Base-by-base conservation (phyloP, 2,888 invertebrate genomes). In the Atrina japonica region DNA sequence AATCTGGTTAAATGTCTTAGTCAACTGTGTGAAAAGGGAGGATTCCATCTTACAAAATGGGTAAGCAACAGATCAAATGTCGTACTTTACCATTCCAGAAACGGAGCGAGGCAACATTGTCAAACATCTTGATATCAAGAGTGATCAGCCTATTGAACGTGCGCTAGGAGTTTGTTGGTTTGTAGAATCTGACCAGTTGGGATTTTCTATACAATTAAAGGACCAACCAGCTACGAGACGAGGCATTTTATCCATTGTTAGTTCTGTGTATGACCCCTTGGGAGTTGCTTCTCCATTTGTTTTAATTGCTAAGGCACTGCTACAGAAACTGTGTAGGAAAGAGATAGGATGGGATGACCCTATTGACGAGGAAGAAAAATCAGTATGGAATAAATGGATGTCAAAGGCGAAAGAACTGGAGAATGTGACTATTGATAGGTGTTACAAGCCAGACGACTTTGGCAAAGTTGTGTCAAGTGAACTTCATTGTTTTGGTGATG, bases 401-500 rank as follows among this genome's bases (percentile, higher is more conserved):
- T 64, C 53, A 53, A 53, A 64, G n/a, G 64, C 35, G 11, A 21
- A 52, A 27, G 45, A 52, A 27, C 35, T 66, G 2, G 40, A 40
- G 25, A 2, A 25, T 27, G n/a, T 59, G 3, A 50, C 16, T 14
- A 55, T 75, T 9, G 18, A 40, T n/a, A 18, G 75, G 49, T 73
- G 71, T 41, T 41, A 60, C 23, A 61, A 69, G 21, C 63, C 69
- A 14, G 1, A 14, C n/a, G 29, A 56, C 0, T 64, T 63, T 25
- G 60, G 47, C 18, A 16, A 41, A 0, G 18, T 65, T 1, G 18
- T 25, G 2, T 30, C 61, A 7, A 64, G 64, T 29, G 53, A 73
- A 43, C 21, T 73, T 3, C 70, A 75, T 63, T n/a, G 29, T 14
- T 69, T 75, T 53, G 60, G 69, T 9, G 75, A 75, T 49, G 72